Evolutionary conservation across 2,888 invertebrate species (phyloP).

Genomic region (Dioctria rufipes): DNA sequence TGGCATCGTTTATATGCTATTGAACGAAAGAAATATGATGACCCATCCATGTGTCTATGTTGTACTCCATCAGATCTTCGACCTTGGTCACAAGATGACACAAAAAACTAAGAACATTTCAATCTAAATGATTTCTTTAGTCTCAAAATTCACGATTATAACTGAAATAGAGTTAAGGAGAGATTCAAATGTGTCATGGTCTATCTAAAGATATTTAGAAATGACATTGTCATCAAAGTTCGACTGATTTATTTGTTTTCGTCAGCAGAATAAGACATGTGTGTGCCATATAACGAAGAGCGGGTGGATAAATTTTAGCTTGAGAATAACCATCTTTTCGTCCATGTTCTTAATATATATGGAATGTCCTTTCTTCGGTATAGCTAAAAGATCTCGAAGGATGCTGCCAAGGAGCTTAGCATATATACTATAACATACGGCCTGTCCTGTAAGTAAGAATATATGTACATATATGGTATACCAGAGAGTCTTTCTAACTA

Average conservation of each 20-base stretch:
- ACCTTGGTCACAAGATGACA: too few relatives aligned
- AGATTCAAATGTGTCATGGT: slow-evolving; percentile 50
- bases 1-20: slow-evolving; percentile 34
- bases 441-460: slow-evolving; percentile 29
- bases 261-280: slow-evolving; percentile 59
- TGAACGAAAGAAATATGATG: slow-evolving; percentile 53
- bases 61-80: too few relatives aligned
- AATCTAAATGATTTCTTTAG: too few relatives aligned
- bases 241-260: slow-evolving; percentile 60
- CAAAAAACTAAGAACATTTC: too few relatives aligned
- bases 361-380: slow-evolving; percentile 50
- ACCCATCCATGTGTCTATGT: slow-evolving; percentile 37
- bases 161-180: background rate
- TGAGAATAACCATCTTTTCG: slow-evolving; percentile 18
- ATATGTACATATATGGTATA: background rate
- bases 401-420: slow-evolving; percentile 15
- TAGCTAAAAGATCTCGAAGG: slow-evolving; percentile 42
- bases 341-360: slow-evolving; percentile 46
- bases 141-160: too few relatives aligned
- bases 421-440: slow-evolving; percentile 18
- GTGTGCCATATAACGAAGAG: slow-evolving; percentile 46
- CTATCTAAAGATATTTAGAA: background rate
- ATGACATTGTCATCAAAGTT: slow-evolving; percentile 59
- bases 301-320: background rate
- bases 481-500: background rate